These are phyloP conservation scores for Paramormyrops hopkinsi DNA, from an alignment of 2,797 vertebrate species.

Conservation along the genomic window DNA sequence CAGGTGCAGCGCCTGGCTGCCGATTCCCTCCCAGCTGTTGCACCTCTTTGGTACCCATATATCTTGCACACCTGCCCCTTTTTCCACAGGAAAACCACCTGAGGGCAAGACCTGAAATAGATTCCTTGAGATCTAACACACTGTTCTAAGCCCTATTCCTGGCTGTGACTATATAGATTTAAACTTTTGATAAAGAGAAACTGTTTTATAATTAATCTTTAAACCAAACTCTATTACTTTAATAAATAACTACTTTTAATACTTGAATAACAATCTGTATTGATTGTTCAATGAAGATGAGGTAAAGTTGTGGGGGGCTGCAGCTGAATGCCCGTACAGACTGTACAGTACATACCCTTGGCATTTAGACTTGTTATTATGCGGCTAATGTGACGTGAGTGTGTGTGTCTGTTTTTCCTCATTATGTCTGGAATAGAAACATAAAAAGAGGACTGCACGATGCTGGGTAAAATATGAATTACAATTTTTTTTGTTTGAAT, in stretches of 20 bases:
- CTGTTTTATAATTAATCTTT: background rate
- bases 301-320: background rate
- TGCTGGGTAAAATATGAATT: background rate
- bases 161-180: background rate
- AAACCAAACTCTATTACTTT: background rate
- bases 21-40: background rate
- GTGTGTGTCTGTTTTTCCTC: background rate
- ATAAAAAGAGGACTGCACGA: background rate
- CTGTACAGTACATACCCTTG: background rate
- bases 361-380: background rate
- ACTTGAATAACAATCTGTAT: background rate
- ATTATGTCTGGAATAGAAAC: background rate
- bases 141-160: background rate
- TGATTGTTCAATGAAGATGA: background rate
- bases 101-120: background rate
- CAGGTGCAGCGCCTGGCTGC: background rate
- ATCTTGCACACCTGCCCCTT: background rate
- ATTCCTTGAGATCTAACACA: background rate
- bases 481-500: background rate
- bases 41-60: background rate
- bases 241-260: background rate
- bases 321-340: background rate
- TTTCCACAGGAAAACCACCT: constrained; percentile 12
- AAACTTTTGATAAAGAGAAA: background rate
- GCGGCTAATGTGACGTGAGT: background rate